Conservation (phyloP, 2,113 vertebrate species). For the Morone saxatilis region DNA sequence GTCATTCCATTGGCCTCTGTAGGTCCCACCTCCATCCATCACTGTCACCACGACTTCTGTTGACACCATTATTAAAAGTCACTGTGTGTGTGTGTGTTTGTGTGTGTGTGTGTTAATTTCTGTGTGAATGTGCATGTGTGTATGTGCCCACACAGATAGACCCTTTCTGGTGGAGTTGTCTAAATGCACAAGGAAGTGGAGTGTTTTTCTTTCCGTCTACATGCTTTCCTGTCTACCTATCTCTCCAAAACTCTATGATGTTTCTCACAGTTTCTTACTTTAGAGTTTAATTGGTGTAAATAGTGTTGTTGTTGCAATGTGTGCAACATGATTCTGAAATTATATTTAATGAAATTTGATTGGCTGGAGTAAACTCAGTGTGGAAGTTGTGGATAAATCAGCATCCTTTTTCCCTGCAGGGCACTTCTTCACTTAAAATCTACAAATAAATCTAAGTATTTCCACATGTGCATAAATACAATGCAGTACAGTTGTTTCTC, state of each 20-base stretch:
- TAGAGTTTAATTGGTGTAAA: neutral
- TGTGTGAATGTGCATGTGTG: constrained; percentile 17
- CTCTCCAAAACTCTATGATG: neutral
- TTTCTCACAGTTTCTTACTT: neutral
- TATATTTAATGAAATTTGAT: neutral
- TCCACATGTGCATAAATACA: too few relatives aligned
- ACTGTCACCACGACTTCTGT: constrained; percentile 79
- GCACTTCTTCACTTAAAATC: too few relatives aligned
- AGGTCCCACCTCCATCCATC: constrained; percentile 81
- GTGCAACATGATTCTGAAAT: neutral
- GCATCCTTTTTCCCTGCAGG: too few relatives aligned
- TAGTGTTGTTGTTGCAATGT: neutral
- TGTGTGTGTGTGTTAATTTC: constrained; percentile 37
- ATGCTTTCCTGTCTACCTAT: too few relatives aligned
- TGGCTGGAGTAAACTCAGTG: neutral
- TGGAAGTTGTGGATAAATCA: neutral
- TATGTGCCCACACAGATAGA: neutral
- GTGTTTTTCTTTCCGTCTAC: too few relatives aligned
- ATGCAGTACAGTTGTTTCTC: too few relatives aligned
- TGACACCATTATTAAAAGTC: constrained; percentile 78
- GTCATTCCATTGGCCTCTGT: constrained; percentile 59
- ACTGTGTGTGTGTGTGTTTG: constrained; percentile 47
- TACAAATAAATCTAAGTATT: too few relatives aligned
- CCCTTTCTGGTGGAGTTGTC: neutral
- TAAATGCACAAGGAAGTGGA: neutral